Evolutionary conservation across 2,888 invertebrate genomes (phyloP).

Genomic region (Brachycybe producta): DNA sequence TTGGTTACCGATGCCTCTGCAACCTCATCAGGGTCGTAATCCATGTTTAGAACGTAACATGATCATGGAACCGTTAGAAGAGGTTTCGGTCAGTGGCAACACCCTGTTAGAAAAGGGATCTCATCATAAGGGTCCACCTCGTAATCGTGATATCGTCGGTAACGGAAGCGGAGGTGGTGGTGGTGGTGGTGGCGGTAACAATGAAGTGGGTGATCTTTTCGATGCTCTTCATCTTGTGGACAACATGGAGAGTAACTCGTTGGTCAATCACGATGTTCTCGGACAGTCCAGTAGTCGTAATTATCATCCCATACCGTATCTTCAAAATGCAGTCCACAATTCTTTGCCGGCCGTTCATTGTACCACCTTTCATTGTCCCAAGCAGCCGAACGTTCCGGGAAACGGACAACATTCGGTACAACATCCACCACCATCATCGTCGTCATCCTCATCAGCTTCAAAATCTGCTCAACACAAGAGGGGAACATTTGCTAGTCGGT

Average conservation of each 20-base stretch:
- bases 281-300: slow-evolving; percentile 27
- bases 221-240: slow-evolving; percentile 28
- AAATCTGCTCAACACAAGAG: slow-evolving; percentile 10
- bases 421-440: slow-evolving; percentile 8
- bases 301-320: slow-evolving; percentile 48
- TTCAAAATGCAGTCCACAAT: slow-evolving; percentile 56
- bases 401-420: slow-evolving; percentile 25
- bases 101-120: slow-evolving; percentile 29
- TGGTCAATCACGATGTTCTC: slow-evolving; percentile 40
- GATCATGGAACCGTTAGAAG: slow-evolving; percentile 41
- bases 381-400: slow-evolving; percentile 33
- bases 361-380: slow-evolving; percentile 25
- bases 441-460: background rate
- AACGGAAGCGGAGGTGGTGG: background rate
- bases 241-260: slow-evolving; percentile 29
- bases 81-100: slow-evolving; percentile 38
- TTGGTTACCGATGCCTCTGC: slow-evolving; percentile 37
- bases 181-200: background rate
- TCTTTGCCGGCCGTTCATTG: slow-evolving; percentile 21
- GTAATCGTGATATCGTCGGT: background rate
- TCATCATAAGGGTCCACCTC: slow-evolving; percentile 18
- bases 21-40: slow-evolving; percentile 74
- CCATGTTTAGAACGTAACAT: slow-evolving; percentile 65
- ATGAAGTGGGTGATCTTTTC: slow-evolving; percentile 25
- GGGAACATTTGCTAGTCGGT: slow-evolving; percentile 17